phyloP scores from a whole-genome alignment of 2,888 invertebrate genomes.

The Drosophila paramelanica region DNA sequence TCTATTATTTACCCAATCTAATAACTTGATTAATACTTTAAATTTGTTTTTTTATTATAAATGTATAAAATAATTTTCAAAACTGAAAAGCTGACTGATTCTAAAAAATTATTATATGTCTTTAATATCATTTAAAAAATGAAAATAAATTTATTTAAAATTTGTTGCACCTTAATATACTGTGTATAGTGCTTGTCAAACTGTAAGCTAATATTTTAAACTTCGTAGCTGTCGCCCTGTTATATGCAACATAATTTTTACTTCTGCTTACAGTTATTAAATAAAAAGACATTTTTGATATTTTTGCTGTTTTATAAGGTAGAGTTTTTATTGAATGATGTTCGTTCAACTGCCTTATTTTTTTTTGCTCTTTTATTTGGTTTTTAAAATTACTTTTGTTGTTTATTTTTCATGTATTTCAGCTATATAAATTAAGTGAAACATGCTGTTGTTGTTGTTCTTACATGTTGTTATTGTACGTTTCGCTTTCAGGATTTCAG shows the following conservation, averaged over 20 bases:
- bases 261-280: not conserved
- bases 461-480: slow-evolving; percentile 28
- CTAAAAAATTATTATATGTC: no score
- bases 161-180: no score
- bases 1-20: no score
- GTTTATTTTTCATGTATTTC: slow-evolving; percentile 55
- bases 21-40: no score
- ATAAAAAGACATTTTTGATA: slow-evolving; percentile 14
- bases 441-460: slow-evolving; percentile 41
- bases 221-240: slow-evolving; percentile 18
- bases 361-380: slow-evolving; percentile 36
- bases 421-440: slow-evolving; percentile 32
- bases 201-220: slow-evolving; percentile 16
- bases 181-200: slow-evolving; percentile 9
- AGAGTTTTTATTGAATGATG: slow-evolving; percentile 69
- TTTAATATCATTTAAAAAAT: no score
- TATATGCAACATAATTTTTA: slow-evolving; percentile 44
- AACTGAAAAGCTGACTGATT: no score
- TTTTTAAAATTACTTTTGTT: slow-evolving; percentile 28
- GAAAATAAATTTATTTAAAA: no score
- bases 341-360: slow-evolving; percentile 53
- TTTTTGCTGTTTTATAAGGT: slow-evolving; percentile 64
- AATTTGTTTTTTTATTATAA: no score
- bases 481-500: slow-evolving; percentile 35
- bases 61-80: no score